Conservation (phyloP, 2,113 vertebrate genomes). For the Mastomys coucha region DNA sequence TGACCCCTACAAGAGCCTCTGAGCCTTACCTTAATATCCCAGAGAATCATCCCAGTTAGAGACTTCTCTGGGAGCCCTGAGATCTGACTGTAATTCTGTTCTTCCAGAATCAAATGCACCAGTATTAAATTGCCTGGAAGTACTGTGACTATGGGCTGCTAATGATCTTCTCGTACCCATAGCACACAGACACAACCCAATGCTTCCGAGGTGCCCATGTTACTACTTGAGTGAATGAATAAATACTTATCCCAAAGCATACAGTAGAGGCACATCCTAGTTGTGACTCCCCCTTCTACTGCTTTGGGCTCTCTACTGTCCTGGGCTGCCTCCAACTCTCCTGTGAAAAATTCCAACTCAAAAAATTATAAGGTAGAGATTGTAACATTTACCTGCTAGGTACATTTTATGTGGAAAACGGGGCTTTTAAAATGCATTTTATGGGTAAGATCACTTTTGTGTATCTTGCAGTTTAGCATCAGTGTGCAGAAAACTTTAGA, state of each 20-base stretch:
- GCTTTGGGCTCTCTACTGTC: background rate
- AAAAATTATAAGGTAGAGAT: background rate
- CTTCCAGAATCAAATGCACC: background rate
- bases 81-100: background rate
- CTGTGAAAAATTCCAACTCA: background rate
- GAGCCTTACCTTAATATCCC: background rate
- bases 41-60: background rate
- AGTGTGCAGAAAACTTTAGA: background rate
- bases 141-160: background rate
- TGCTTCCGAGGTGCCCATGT: background rate
- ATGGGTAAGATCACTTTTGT: background rate
- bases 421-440: background rate
- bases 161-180: background rate
- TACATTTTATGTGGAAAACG: conserved; percentile 23
- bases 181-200: background rate
- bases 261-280: background rate
- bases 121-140: background rate
- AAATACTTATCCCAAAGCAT: background rate
- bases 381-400: background rate
- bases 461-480: conserved; percentile 1
- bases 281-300: background rate
- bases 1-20: background rate
- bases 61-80: background rate
- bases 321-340: background rate
- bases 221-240: background rate